Evolutionary conservation across 2,888 invertebrate genomes (phyloP).

Genomic region (Volucella zonaria): DNA sequence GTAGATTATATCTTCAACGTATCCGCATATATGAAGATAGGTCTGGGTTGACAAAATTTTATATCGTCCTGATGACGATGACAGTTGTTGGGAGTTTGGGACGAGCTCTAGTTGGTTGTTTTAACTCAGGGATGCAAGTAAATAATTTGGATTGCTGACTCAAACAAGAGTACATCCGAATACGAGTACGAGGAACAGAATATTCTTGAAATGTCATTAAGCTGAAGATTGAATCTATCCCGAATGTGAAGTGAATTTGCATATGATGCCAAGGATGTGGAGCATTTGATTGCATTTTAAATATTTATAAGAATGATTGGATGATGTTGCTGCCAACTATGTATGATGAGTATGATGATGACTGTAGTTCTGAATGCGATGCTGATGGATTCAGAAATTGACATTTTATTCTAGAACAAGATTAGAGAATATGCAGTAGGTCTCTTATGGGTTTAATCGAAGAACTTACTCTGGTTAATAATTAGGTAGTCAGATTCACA

Average conservation of each 20-base stretch:
- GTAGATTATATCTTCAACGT: not conserved
- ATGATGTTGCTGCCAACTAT: conserved; percentile 43
- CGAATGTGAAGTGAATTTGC: conserved; percentile 21
- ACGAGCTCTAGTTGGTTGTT: no score
- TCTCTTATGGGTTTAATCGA: not conserved
- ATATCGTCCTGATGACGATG: conserved; percentile 16
- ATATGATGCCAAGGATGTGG: conserved; percentile 44
- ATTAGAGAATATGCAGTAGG: not conserved
- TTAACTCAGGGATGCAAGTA: conserved; percentile 8
- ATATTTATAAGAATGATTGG: conserved; percentile 66
- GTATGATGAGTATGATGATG: conserved; percentile 43
- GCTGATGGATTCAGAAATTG: conserved; percentile 42
- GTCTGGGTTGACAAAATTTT: conserved; percentile 28
- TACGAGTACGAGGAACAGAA: conserved; percentile 45
- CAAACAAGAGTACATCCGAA: conserved; percentile 5
- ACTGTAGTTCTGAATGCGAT: conserved; percentile 38
- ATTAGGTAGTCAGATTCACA: no score
- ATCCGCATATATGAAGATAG: not conserved
- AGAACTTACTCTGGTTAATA: not conserved
- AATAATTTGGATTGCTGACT: conserved; percentile 42
- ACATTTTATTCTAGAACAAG: conserved; percentile 23
- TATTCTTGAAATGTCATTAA: conserved; percentile 54
- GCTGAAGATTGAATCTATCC: conserved; percentile 1
- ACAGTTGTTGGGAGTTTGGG: conserved; percentile 8
- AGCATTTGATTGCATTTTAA: conserved; percentile 67